phyloP scores from a whole-genome alignment of 2,888 invertebrate species.

The Drosophila mulleri region DNA sequence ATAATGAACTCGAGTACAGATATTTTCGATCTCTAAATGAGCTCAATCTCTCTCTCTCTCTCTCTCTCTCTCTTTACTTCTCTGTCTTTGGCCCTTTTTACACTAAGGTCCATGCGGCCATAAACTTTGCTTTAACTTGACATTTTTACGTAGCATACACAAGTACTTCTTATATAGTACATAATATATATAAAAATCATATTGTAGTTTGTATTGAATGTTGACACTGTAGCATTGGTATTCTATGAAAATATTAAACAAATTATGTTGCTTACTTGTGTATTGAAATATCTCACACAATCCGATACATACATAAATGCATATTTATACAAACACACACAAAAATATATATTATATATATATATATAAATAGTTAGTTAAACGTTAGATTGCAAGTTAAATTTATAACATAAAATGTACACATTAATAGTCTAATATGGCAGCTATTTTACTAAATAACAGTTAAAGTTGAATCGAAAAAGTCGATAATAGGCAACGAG shows the following conservation, averaged over 20 bases:
- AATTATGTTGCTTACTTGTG: slow-evolving; percentile 77
- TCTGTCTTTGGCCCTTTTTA: slow-evolving; percentile 3
- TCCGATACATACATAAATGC: slow-evolving; percentile 41
- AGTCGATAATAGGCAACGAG: slow-evolving; percentile 20
- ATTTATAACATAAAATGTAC: slow-evolving; percentile 56
- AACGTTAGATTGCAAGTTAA: slow-evolving; percentile 75
- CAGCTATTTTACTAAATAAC: slow-evolving; percentile 15
- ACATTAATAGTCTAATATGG: slow-evolving; percentile 45
- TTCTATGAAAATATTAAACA: slow-evolving; percentile 61
- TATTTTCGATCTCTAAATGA: slow-evolving; percentile 20
- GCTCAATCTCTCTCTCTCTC: background rate
- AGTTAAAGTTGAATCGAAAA: slow-evolving; percentile 10
- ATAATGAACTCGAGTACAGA: slow-evolving; percentile 27
- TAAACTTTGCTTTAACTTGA: slow-evolving; percentile 63
- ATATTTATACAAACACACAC: slow-evolving; percentile 47
- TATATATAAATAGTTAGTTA: slow-evolving; percentile 68
- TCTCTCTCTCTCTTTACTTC: background rate
- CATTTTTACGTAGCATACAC: slow-evolving; percentile 29
- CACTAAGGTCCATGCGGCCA: slow-evolving; percentile 26
- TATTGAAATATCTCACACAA: slow-evolving; percentile 63
- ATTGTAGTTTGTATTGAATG: slow-evolving; percentile 74
- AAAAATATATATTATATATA: slow-evolving; percentile 27
- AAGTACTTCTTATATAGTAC: slow-evolving; percentile 16
- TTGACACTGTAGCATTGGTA: slow-evolving; percentile 72
- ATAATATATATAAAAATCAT: slow-evolving; percentile 33